These are phyloP conservation scores for Lithobates sylvaticus DNA, from an alignment of 2,797 vertebrate genomes.

Conservation along the genomic window DNA sequence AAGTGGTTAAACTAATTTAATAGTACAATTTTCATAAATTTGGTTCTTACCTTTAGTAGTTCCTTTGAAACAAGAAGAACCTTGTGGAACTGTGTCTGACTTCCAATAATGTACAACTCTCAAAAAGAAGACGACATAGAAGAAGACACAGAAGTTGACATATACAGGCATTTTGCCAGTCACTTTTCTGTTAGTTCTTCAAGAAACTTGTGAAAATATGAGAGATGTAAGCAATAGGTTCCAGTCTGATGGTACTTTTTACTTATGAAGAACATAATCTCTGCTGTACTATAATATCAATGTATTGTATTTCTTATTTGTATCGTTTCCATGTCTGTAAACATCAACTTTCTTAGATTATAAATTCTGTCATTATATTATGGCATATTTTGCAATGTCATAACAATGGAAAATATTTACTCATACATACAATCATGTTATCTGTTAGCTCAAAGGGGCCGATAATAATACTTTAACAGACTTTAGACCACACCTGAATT, in stretches of 20 bases:
- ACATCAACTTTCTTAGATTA: neutral
- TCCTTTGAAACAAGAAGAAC: neutral
- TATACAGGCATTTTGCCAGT: neutral
- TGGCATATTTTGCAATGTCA: neutral
- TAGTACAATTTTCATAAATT: neutral
- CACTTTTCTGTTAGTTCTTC: neutral
- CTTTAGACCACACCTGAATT: too few species aligned
- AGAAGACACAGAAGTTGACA: too few species aligned
- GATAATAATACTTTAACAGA: too few species aligned
- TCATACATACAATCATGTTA: too few species aligned
- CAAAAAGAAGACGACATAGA: neutral
- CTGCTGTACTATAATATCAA: neutral
- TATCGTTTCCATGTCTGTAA: neutral
- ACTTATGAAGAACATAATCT: neutral
- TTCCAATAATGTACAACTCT: conserved; percentile 5
- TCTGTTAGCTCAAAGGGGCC: too few species aligned
- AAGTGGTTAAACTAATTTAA: too few species aligned
- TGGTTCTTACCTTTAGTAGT: neutral
- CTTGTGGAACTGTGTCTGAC: neutral
- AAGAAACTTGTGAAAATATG: neutral
- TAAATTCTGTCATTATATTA: neutral
- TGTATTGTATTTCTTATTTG: neutral
- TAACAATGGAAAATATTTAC: neutral
- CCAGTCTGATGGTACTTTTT: neutral
- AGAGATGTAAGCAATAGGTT: neutral